Base-by-base conservation (phyloP, 2,113 vertebrate species). In the Peromyscus polionotus region DNA sequence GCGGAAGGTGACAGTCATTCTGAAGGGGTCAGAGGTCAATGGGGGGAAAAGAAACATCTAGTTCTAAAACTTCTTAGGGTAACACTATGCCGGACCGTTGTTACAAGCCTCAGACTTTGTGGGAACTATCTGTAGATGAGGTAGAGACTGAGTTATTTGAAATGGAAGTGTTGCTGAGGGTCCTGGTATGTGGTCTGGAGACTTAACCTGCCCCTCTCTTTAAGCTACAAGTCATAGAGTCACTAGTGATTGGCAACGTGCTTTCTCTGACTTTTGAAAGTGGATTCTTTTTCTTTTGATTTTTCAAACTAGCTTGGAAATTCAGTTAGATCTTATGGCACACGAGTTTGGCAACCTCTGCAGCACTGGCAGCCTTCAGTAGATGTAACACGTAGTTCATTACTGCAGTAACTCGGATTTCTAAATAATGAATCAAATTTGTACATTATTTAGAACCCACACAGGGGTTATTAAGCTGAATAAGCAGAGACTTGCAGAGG, bases 1-100 rank as follows among this genome's bases (percentile, higher is more conserved):
- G 96, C 98, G 97, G 97, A 97, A 97, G 97, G 90, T 14, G 93
- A 98, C 92, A 98, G 95, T 76, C 96, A 97, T 97, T 97, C 93
- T 95, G 95, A 93, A 94, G 98, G 97, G 97, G 97, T 94, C 98
- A 98, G 77, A 97, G 97, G 98, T 98, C 98, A 98, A 98, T 96
- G 97, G 73, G 63, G 63, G 97, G 88, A 96, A 98, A 97, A 97
- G 96, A 97, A 97, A 97, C 96, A 98, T 97, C 98, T 97, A 95
- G 92, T 98, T 98, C 96, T 97, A 91, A 96, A 98, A 94, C 59
- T 93, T 96, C 70, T 86, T 61, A 88, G 96, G 70, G 31, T 90
- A 91, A 93, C 94, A 42, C 16, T 65, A 17, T 20, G 94, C 83
- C 19, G 76, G 65, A 85, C 12, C 57, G 24, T 75, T 45, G 75